Conservation (phyloP, 2,888 invertebrate genomes). For the Melipona beecheii region DNA sequence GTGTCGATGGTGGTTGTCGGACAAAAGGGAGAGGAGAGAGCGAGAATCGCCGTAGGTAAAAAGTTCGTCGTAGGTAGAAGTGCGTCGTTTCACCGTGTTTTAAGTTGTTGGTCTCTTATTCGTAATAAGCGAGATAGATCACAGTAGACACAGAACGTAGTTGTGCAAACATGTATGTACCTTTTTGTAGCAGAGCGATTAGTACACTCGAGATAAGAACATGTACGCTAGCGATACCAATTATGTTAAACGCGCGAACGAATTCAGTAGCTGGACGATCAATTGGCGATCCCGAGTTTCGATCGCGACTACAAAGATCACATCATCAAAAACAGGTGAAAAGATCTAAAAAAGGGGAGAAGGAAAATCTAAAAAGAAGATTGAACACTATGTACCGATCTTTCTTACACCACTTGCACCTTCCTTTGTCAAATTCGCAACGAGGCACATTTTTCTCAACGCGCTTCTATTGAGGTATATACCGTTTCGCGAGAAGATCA, state of each 20-base stretch:
- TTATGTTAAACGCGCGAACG: conserved; percentile 1
- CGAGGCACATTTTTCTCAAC: neutral
- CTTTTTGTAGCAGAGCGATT: conserved; percentile 42
- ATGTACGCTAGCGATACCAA: conserved; percentile 22
- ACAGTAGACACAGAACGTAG: conserved; percentile 40
- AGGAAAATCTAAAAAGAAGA: neutral
- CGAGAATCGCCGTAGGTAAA: neutral
- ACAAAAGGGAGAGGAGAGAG: neutral
- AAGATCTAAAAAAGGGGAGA: too few species aligned
- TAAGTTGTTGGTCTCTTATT: conserved; percentile 26
- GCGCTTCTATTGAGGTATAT: neutral
- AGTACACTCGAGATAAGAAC: conserved; percentile 21
- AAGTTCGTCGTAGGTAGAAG: conserved; percentile 1
- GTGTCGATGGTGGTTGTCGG: neutral
- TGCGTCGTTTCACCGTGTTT: conserved; percentile 7
- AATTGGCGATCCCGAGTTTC: neutral
- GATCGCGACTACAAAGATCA: conserved; percentile 3
- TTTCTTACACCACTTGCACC: neutral
- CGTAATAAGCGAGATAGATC: conserved; percentile 43
- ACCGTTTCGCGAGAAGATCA: neutral
- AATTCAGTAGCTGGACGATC: neutral
- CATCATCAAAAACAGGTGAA: too few species aligned
- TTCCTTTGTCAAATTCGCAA: neutral
- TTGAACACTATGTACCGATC: neutral
- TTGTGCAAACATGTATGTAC: conserved; percentile 31